Evolutionary conservation across 2,888 invertebrate genomes (phyloP), one percentile per base, ranked within the genome.

Genomic region (Acleris laterana): DNA sequence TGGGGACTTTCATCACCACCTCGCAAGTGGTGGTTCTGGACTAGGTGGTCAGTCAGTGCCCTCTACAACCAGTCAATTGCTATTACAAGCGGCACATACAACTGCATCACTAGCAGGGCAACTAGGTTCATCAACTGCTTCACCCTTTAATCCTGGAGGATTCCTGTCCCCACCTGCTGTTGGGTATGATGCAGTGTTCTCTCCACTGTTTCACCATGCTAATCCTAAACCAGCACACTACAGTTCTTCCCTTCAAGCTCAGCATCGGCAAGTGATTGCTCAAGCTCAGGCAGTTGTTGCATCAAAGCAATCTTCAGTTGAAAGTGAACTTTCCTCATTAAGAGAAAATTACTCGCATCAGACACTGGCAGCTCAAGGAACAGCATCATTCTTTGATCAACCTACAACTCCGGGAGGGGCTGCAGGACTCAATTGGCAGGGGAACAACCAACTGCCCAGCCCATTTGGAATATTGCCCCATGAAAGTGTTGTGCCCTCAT

Each of bases 181-280:
- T 68, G 95, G 95, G 75, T 97, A 97, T 87, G 97, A 97, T 84
- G 94, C 96, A 74, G 96, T 97, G 66, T 97, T 97, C 83, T 95
- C 96, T 73, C 97, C 97, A 70, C 88, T 97, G 70, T 97, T 97
- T 88, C 97, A 97, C 85, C 96, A 96, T 92, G 95, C 95, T 62
- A 95, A 95, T 73, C 94, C 95, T 13, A 96, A 96, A 85, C 96
- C 96, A 75, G 95, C 96, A 71, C 95, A 95, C 81, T 96, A 96
- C 82, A 95, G 95, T 85, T 93, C 94, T 79, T 91, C 94, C 78
- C 93, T 93, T 85, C 94, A 91, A 79, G 93, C 94, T 52, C 95
- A 96, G 81, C 96, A 96, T 82, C 93, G 96, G 69, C 96, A 96
- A 90, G 94, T 94, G 69, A 90, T 95, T 81, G 94, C 94, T 70